Conservation (phyloP, 2,888 invertebrate species). For the Ennomos erosarius region DNA sequence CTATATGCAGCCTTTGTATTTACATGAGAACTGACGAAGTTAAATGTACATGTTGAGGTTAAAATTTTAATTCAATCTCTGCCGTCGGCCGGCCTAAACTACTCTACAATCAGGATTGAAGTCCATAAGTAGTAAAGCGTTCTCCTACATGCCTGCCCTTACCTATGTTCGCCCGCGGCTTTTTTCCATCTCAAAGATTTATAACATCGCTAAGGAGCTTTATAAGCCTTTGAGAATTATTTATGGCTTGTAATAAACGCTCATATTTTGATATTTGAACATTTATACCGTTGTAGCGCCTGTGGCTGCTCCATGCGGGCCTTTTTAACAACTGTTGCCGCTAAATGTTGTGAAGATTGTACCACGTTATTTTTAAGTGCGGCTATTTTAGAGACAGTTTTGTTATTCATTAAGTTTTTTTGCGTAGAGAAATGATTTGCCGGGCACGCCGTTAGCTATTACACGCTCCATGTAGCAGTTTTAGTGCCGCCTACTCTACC, state of each 20-base stretch:
- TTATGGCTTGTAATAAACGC: slow-evolving; percentile 46
- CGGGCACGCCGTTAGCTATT: no score
- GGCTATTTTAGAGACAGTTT: slow-evolving; percentile 12
- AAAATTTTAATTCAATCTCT: no score
- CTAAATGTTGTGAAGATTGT: slow-evolving; percentile 24
- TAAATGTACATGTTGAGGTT: no score
- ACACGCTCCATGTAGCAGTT: no score
- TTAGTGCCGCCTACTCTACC: no score
- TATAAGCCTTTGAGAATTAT: slow-evolving; percentile 46
- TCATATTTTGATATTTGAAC: slow-evolving; percentile 45
- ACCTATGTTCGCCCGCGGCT: slow-evolving; percentile 35
- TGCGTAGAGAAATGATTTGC: neutral
- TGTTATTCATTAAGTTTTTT: slow-evolving; percentile 4
- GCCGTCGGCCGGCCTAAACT: no score
- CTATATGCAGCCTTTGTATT: no score
- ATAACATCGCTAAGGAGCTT: slow-evolving; percentile 44
- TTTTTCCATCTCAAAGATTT: slow-evolving; percentile 44
- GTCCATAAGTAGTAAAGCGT: slow-evolving; percentile 7
- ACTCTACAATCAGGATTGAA: neutral
- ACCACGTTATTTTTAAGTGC: slow-evolving; percentile 31
- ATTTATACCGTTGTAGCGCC: slow-evolving; percentile 37
- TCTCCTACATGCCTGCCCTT: slow-evolving; percentile 8
- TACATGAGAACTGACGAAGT: no score
- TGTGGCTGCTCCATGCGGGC: slow-evolving; percentile 33
- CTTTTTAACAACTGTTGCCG: slow-evolving; percentile 39